These are phyloP conservation scores for Odontomyia ornata DNA, from an alignment of 2,888 invertebrate species.

Conservation along the genomic window DNA sequence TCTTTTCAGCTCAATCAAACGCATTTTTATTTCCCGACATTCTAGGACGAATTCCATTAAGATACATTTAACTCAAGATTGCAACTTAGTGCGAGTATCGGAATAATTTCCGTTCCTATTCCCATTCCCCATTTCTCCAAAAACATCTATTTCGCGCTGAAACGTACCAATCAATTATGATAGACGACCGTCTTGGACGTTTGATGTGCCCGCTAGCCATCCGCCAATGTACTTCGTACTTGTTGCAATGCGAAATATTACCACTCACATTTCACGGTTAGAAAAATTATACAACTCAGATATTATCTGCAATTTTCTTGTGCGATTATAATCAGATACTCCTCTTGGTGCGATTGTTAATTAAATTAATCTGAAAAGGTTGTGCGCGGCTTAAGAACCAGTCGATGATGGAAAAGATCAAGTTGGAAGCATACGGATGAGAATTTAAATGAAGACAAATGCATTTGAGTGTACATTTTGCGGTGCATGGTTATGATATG, in stretches of 20 bases:
- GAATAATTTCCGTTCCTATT: background rate
- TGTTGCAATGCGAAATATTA: background rate
- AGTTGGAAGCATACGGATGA: too few species aligned
- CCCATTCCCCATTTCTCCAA: background rate
- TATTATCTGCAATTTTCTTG: background rate
- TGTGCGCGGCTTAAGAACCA: background rate
- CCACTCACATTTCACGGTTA: conserved; percentile 1
- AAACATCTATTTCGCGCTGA: background rate
- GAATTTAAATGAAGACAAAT: too few species aligned
- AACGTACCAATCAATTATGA: background rate
- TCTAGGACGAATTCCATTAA: too few species aligned
- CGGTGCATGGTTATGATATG: too few species aligned
- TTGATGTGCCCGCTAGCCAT: background rate
- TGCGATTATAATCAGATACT: background rate
- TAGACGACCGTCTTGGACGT: background rate
- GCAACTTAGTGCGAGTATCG: background rate
- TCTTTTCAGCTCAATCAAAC: too few species aligned
- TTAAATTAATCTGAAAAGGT: background rate
- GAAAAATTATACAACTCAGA: conserved; percentile 6
- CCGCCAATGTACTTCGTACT: background rate
- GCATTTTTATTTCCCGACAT: too few species aligned
- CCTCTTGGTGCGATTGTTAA: background rate
- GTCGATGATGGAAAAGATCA: too few species aligned
- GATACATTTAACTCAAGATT: background rate
- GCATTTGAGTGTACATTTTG: too few species aligned